A percentile compares a stretch with the other conserved stretches of the same genome.
phyloP scores from a whole-genome alignment of 1,140 invertebrate genomes.

The Pteromalus puparum region DNA sequence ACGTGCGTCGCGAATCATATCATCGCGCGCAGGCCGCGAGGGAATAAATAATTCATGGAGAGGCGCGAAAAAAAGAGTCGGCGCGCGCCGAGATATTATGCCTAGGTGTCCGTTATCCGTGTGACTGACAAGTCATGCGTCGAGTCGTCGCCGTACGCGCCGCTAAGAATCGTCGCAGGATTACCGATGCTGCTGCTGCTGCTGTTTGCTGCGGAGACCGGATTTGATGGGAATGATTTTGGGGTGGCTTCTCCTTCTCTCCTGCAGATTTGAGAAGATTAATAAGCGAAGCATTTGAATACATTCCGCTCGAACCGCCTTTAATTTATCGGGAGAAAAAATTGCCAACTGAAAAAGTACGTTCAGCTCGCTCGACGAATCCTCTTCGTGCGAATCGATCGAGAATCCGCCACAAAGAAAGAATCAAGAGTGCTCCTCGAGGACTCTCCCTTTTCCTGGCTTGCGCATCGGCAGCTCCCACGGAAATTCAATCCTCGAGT shows the following conservation, averaged over 20 bases:
- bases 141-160: neutral
- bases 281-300: neutral
- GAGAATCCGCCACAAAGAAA: neutral
- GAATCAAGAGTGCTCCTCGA: constrained; percentile 2
- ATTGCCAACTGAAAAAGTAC: neutral
- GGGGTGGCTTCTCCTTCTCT: neutral
- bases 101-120: neutral
- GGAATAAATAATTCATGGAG: constrained; percentile 69
- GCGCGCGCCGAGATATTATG: neutral
- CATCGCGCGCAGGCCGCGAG: constrained; percentile 46
- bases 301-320: neutral
- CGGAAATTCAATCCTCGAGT: constrained; percentile 36
- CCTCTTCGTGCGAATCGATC: constrained; percentile 18
- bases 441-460: constrained; percentile 31
- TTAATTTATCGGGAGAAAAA: neutral
- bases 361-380: neutral
- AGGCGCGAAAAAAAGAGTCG: constrained; percentile 29
- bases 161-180: neutral
- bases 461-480: constrained; percentile 3
- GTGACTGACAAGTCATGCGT: constrained; percentile 23
- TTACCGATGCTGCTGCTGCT: neutral
- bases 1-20: constrained; percentile 62
- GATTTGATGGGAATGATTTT: constrained; percentile 36
- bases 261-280: neutral
- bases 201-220: constrained; percentile 11